These are phyloP conservation scores for Coelinius sp. DNA, from an alignment of 2,888 invertebrate species.

Conservation along the genomic window DNA sequence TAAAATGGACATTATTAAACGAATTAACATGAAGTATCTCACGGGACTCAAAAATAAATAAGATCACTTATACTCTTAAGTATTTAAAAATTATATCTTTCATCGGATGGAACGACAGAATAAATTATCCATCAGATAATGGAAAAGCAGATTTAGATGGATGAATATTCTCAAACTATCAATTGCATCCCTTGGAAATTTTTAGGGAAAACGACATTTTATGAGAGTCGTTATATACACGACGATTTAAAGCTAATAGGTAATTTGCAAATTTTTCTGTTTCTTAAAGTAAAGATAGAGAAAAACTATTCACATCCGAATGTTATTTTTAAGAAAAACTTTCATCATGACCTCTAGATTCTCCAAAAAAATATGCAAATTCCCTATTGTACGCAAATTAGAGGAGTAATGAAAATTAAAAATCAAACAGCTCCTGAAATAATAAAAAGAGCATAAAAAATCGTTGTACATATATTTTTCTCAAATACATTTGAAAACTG, in stretches of 20 bases:
- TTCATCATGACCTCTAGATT: too few species aligned
- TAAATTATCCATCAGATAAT: neutral
- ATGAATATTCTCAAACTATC: too few species aligned
- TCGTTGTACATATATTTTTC: slow-evolving; percentile 30
- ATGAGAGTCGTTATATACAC: neutral
- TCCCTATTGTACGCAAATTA: neutral
- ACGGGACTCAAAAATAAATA: slow-evolving; percentile 22
- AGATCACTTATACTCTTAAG: slow-evolving; percentile 4
- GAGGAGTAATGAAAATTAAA: neutral
- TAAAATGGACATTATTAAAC: slow-evolving; percentile 1
- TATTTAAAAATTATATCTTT: neutral
- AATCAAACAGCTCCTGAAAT: neutral
- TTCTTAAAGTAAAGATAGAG: too few species aligned
- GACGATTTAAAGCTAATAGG: neutral
- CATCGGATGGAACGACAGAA: neutral
- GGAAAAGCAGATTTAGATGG: neutral
- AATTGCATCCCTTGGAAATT: neutral
- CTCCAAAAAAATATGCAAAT: neutral
- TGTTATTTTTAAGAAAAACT: neutral
- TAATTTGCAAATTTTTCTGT: neutral
- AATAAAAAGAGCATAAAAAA: neutral
- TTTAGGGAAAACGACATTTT: neutral
- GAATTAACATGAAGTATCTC: slow-evolving; percentile 18
- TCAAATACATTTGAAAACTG: slow-evolving; percentile 9
- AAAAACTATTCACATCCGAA: too few species aligned